A percentile compares a stretch with the other conserved stretches of the same genome.
These are phyloP conservation scores for Pheosia tremula DNA, from an alignment of 2,888 invertebrate genomes.

Conservation along the genomic window DNA sequence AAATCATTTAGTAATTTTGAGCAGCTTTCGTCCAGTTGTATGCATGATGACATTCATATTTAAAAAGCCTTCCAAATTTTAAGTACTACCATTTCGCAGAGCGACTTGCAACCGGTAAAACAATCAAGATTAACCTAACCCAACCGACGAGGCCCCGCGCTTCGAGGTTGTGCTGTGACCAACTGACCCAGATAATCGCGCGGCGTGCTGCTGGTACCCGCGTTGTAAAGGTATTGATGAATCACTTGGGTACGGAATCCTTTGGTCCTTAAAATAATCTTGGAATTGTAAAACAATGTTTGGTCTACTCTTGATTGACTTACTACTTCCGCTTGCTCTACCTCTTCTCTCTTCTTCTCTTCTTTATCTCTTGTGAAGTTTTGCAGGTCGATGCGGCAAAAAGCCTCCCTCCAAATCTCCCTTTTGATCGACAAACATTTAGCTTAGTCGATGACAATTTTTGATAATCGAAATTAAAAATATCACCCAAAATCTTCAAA, in stretches of 20 bases:
- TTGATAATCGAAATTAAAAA: too few relatives aligned
- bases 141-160: slow-evolving; percentile 36
- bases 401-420: too few relatives aligned
- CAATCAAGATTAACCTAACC: slow-evolving; percentile 42
- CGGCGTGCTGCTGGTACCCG: slow-evolving; percentile 12
- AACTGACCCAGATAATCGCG: slow-evolving; percentile 38
- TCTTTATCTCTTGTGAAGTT: too few relatives aligned
- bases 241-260: slow-evolving; percentile 5
- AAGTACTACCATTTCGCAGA: not conserved
- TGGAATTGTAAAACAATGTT: not conserved
- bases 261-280: not conserved
- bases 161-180: slow-evolving; percentile 35
- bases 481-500: too few relatives aligned
- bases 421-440: too few relatives aligned
- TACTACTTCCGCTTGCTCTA: not conserved
- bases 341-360: too few relatives aligned
- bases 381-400: too few relatives aligned
- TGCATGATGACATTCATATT: too few relatives aligned
- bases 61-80: not conserved
- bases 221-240: slow-evolving; percentile 1
- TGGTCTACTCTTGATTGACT: not conserved
- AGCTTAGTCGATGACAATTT: too few relatives aligned
- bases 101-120: slow-evolving; percentile 7
- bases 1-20: too few relatives aligned
- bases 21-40: too few relatives aligned